Base-by-base conservation (phyloP, 2,888 invertebrate genomes). In the Eupithecia subumbrata region DNA sequence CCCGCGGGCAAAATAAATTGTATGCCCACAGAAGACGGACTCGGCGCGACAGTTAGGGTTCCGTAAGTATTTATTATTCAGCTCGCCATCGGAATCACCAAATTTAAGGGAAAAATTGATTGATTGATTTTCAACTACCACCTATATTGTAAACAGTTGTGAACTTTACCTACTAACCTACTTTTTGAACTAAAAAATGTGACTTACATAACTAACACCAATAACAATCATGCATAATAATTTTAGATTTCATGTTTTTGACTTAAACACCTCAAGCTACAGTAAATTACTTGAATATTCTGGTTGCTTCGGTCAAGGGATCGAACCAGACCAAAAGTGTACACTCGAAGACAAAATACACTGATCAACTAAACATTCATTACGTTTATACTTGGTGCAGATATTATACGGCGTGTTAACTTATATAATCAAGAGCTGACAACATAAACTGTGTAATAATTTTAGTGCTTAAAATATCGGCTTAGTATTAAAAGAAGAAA, bases 371-470 rank as follows among this genome's bases (percentile, higher is more conserved):
- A 14, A 68, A 73, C 22, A 25, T 25, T 25, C 14, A 70, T 37
- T 43, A 16, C 25, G 37, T 69, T 68, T n/a, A n/a, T 52, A 77
- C 75, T 64, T 43, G 69, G 80, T 81, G 81, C 81, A 80, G 22
- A 69, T 76, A 77, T 60, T 56, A 63, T 48, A 72, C 72, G 69
- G 77, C 78, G 79, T 77, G 78, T 72, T 43, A 56, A 76, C 60
- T 67, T 66, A 40, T 63, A 73, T 67, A 78, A 64, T 76, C 56
- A 79, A 43, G 22, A 68, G 73, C 60, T 69, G 67, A 48, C 43
- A 75, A 77, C 52, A 68, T 37, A 69, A 75, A 69, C n/a, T 37
- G 64, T 77, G 75, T 66, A 63, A 5, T 9, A 60, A 60, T n/a
- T 67, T 76, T 48, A 70, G 77, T 68, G 76, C 37, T 70, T 68